Base-by-base conservation (phyloP, 1,140 invertebrate species). In the Microplitis demolitor region DNA sequence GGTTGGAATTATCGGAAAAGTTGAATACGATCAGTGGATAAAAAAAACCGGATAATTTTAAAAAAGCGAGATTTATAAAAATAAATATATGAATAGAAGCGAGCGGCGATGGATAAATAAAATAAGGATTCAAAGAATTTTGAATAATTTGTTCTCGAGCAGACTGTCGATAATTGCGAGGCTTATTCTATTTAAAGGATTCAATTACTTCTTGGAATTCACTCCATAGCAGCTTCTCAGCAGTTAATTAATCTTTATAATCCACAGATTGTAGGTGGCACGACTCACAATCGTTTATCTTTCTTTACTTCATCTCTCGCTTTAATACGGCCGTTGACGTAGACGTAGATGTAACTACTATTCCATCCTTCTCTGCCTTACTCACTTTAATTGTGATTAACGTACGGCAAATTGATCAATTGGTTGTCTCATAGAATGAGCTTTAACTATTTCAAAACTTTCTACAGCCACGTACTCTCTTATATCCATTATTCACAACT, bases 231-330 rank as follows among this genome's bases (percentile, higher is more conserved):
- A 11, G 11, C 6, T 11, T 74, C 75, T 74, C 75, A 71, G 60
- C 66, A 73, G 77, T 78, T 79, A 80, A 80, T 80, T 80, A 80
- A 80, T 80, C 77, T 79, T 79, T 78, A 79, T 80, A 78, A 80
- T 80, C 75, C 71, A 64, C 69, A 51, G 68, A 78, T 45, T 75
- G 6, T 54, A 60, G 37, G 56, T 54, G 66, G 63, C 71, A 39
- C 64, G 58, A 68, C 53, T 14, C 62, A 67, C 34, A 67, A 54
- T 72, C 58, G 9, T 24, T 31, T 73, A 51, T 58, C 13, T 58
- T 75, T 51, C 50, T 33, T 51, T 56, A 53, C 51, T 70, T 9
- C 64, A 54, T 34, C 66, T 76, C 78, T 35, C 8, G 35, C 33
- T 35, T 37, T 45, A 45, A 45, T 45, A 45, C 3, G 6, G 39